Evolutionary conservation across 2,113 vertebrate genomes (phyloP).

Genomic region (Capreolus pygargus): DNA sequence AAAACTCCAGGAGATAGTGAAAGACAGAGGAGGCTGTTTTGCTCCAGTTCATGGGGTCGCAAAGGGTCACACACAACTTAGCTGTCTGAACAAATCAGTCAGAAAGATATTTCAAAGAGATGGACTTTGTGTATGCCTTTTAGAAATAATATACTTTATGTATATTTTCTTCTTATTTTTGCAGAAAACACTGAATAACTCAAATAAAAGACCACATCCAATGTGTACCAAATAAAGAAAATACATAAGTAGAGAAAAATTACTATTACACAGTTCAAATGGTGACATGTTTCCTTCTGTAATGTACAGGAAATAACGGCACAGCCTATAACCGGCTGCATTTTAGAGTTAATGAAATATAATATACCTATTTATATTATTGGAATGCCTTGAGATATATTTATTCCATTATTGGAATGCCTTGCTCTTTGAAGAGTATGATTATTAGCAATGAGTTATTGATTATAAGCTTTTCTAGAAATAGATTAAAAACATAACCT

Average conservation of each 20-base stretch:
- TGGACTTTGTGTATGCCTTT: not conserved
- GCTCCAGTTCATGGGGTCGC: rapidly evolving
- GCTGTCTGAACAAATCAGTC: not conserved
- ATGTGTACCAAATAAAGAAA: not conserved
- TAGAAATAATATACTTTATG: not conserved
- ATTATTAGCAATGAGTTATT: not conserved
- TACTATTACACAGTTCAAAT: not conserved
- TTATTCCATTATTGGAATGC: not conserved
- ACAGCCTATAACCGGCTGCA: not conserved
- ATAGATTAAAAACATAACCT: not conserved
- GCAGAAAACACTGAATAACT: not conserved
- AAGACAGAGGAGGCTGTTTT: not conserved
- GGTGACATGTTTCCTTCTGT: not conserved
- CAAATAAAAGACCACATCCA: not conserved
- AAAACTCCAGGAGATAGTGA: not conserved
- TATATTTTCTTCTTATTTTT: not conserved
- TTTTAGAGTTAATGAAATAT: not conserved
- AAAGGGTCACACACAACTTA: not conserved
- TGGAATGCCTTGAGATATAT: not conserved
- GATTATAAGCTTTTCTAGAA: not conserved
- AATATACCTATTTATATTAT: not conserved
- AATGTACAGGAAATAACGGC: not conserved
- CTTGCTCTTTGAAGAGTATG: not conserved
- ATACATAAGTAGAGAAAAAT: not conserved
- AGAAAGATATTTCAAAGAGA: not conserved